These are phyloP conservation scores for Promerops cafer DNA, from an alignment of 2,113 vertebrate species.

Conservation along the genomic window DNA sequence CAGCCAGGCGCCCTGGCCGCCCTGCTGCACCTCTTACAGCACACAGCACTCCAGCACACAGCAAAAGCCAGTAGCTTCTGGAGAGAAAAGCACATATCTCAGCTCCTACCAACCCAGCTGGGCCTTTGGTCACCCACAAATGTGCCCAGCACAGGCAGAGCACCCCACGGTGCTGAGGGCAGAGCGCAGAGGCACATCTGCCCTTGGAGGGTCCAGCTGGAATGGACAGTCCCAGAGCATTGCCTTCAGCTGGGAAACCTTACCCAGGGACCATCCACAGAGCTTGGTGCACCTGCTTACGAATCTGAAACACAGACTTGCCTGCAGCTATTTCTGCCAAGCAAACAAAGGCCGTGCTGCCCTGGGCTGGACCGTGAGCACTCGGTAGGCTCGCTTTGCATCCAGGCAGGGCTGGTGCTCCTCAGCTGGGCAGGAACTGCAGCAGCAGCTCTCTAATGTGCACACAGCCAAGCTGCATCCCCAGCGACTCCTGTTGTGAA, in stretches of 20 bases:
- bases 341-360: fast-evolving
- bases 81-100: not conserved
- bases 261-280: not conserved
- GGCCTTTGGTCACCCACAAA: not conserved
- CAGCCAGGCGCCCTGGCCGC: fast-evolving
- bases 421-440: not conserved
- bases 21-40: fast-evolving
- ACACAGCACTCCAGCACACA: too few relatives aligned
- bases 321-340: not conserved
- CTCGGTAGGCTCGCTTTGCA: too few relatives aligned
- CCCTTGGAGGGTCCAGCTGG: not conserved
- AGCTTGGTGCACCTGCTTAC: too few relatives aligned
- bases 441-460: fast-evolving
- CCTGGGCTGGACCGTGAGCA: not conserved
- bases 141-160: fast-evolving
- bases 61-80: fast-evolving
- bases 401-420: not conserved
- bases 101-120: not conserved
- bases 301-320: not conserved
- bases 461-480: not conserved
- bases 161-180: fast-evolving
- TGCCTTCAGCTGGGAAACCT: not conserved
- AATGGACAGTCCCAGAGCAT: fast-evolving
- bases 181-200: not conserved
- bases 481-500: not conserved